phyloP scores from a whole-genome alignment of 2,113 vertebrate species.

The Aepyceros melampus region DNA sequence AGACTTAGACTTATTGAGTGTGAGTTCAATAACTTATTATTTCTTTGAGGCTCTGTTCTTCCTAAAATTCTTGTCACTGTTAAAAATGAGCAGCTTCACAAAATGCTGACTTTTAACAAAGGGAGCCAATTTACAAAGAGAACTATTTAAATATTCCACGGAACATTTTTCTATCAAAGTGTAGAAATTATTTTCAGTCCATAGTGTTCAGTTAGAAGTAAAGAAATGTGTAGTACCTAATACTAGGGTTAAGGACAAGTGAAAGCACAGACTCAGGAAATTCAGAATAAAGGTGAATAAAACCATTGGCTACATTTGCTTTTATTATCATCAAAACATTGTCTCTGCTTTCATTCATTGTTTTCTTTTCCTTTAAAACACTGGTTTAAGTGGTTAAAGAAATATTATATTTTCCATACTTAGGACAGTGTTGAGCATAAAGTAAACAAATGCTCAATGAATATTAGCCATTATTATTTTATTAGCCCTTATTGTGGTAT shows the following conservation, averaged over 20 bases:
- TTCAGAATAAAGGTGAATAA: not conserved
- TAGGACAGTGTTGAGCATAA: not conserved
- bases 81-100: constrained; percentile 42
- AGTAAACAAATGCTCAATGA: not conserved
- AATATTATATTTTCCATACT: not conserved
- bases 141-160: constrained; percentile 63
- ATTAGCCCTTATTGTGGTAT: not conserved
- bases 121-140: constrained; percentile 64
- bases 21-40: constrained; percentile 58
- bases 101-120: constrained; percentile 70
- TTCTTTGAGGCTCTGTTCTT: constrained; percentile 58
- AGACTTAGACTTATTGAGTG: not conserved
- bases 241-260: not conserved
- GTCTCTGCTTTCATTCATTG: not conserved
- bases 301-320: not conserved
- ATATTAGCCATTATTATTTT: constrained; percentile 1
- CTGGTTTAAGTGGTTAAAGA: not conserved
- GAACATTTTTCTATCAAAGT: constrained; percentile 48
- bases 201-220: constrained; percentile 36
- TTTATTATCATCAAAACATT: constrained; percentile 10
- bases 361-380: not conserved
- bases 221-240: not conserved
- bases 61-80: constrained; percentile 49
- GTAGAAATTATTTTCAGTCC: constrained; percentile 56
- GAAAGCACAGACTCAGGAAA: constrained; percentile 2